These are phyloP conservation scores for Gonatopus flavifemur DNA, from an alignment of 1,140 invertebrate species.

Conservation along the genomic window DNA sequence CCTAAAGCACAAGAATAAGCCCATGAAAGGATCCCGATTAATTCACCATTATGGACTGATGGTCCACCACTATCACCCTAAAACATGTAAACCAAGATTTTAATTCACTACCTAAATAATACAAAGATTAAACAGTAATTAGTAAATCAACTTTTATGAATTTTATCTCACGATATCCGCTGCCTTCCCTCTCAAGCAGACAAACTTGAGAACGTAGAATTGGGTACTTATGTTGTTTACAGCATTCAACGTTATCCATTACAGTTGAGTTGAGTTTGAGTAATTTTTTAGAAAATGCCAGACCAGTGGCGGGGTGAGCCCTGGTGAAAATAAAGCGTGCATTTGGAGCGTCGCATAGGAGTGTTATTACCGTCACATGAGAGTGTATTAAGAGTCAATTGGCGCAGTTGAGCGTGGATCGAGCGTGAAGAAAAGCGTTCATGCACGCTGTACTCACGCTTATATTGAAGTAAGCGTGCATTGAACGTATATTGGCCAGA, in stretches of 20 bases:
- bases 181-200: not conserved
- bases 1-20: conserved; percentile 5
- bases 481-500: no score
- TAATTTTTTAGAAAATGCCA: not conserved
- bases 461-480: no score
- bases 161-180: conserved; percentile 2
- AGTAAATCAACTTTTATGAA: not conserved
- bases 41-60: not conserved
- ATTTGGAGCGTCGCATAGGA: no score
- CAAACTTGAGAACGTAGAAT: conserved; percentile 1
- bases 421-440: no score
- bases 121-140: not conserved
- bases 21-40: conserved; percentile 1
- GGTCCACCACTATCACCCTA: conserved; percentile 1
- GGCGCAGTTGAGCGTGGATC: no score
- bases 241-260: not conserved
- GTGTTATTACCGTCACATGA: no score
- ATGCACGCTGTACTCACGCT: no score
- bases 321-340: no score
- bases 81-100: no score
- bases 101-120: no score
- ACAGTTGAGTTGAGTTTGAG: not conserved
- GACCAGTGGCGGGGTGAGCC: no score
- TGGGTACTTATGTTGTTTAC: not conserved
- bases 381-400: no score